Base-by-base conservation (phyloP, 1,140 invertebrate species). In the Lerema accius region DNA sequence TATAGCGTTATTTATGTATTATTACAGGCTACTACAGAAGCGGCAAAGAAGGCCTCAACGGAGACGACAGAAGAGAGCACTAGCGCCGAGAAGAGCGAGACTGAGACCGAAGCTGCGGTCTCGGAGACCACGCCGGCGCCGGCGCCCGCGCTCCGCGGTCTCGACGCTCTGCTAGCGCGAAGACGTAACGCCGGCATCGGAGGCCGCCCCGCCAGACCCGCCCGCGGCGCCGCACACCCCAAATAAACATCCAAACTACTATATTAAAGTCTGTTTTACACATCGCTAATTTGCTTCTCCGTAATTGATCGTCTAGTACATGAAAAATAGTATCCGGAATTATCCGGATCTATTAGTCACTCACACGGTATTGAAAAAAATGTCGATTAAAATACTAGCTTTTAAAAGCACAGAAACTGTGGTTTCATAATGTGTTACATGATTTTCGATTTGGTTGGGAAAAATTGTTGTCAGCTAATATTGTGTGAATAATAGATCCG, bases 21-120 rank as follows among this genome's bases (percentile, higher is more conserved):
- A 32, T 49, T 49, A 16, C 67, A 89, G 86, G 80, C 84, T 43
- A 82, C 84, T 32, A 89, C 86, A 5, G 86, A 89, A 74, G 74
- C 84, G 2, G 59, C 78, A 3, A 87, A 86, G 72, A 85, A 85
- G 71, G 35, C 69, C 13, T 72, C 73, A 50, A 77, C 79, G 6
- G 83, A 87, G 40, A 71, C 73, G 6, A 74, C 70, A 17, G 86
- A 89, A 65, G 82, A 86, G 19, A 82, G 71, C 49, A 83, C 76
- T 7, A 86, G 80, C 40, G 84, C 60, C 1, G 86, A 89, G 56
- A 85, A 79, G 49, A 78, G 61, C 45, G 82, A 85, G 42, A 74
- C 75, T 0, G 84, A 87, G 49, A 80, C 81, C 0, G 81, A 86
- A 35, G 71, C 76, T 0, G 61, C 32, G 7, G 48, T 66, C 0